A percentile compares a stretch with the other conserved stretches of the same genome.
These are phyloP conservation scores for Magallana gigas DNA, from an alignment of 1,140 invertebrate genomes.

Conservation along the genomic window DNA sequence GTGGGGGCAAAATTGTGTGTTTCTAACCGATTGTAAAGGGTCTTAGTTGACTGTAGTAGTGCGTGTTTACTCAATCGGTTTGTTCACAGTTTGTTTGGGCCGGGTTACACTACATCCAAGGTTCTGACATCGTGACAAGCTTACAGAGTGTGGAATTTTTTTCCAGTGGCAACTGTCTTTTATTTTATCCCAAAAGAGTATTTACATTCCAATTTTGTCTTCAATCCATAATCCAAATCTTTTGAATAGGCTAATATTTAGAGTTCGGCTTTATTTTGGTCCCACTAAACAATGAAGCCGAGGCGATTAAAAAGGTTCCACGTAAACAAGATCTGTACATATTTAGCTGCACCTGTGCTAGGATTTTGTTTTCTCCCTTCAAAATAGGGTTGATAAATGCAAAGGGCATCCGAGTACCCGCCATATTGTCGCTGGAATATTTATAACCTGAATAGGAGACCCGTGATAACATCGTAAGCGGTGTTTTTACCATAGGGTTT, in stretches of 20 bases:
- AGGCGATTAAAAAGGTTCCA: constrained; percentile 1
- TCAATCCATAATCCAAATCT: background rate
- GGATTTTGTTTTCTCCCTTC: background rate
- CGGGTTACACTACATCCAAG: background rate
- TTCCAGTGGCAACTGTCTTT: constrained; percentile 16
- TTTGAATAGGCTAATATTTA: constrained; percentile 14
- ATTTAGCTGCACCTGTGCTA: constrained; percentile 19
- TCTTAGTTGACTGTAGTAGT: background rate
- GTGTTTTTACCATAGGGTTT: constrained; percentile 10
- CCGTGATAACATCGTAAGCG: background rate
- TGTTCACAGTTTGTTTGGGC: background rate
- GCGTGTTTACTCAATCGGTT: background rate
- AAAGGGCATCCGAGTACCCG: constrained; percentile 4
- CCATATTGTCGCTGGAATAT: constrained; percentile 30
- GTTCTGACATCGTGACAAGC: background rate
- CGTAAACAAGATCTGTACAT: background rate
- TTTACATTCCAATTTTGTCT: constrained; percentile 13
- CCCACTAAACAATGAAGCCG: background rate
- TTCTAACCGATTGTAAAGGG: background rate
- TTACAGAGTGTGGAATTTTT: constrained; percentile 5
- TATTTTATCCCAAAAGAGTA: background rate
- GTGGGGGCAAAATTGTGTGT: background rate
- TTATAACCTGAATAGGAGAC: constrained; percentile 23
- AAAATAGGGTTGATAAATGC: background rate
- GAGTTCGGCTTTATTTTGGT: constrained; percentile 13